Base-by-base conservation (phyloP, 2,888 invertebrate genomes). In the Phasia obesa region DNA sequence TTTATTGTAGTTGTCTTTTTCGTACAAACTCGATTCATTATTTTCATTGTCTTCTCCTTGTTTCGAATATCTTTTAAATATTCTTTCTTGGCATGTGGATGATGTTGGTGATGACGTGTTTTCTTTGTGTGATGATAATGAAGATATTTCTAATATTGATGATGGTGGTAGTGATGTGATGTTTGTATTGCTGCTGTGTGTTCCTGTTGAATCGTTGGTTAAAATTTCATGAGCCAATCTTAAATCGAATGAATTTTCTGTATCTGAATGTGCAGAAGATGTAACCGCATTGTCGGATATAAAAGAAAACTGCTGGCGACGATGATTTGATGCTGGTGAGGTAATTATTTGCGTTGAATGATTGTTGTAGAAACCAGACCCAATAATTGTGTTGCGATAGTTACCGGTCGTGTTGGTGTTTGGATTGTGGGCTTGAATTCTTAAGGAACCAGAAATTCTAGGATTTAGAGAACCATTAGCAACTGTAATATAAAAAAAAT, bases 391-490 rank as follows among this genome's bases (percentile, higher is more conserved):
- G 47, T 11, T 64, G 6, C 42, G 64, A 31, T 55, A 27, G 49
- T 49, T 62, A 11, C 31, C 71, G 17, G 9, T 70, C 25, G 25
- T 38, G 7, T 53, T 38, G 7, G 9, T 6, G 19, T 47, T 55
- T 44, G 38, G 25, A 27, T 44, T 69, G 38, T 44, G 27, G 3
- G n/a, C 17, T 38, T 60, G 57, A n/a, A 59, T 70, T 25, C 77
- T 79, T 55, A 83, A 21, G 23, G 78, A 35, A 17, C 77, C 55
- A 15, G 82, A 31, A 21, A 57, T 53, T 35, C 79, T 69, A 7
- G 81, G 67, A 84, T 81, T 87, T 77, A 80, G 31, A n/a, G 87
- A 86, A 76, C 87, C 85, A 59, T 86, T 86, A 69, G 85, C 81
- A 85, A 86, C 88, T 89, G 86, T 87, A 88, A 38, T 19, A 23